Evolutionary conservation across 2,113 vertebrate genomes (phyloP).

Genomic region (Passer montanus): DNA sequence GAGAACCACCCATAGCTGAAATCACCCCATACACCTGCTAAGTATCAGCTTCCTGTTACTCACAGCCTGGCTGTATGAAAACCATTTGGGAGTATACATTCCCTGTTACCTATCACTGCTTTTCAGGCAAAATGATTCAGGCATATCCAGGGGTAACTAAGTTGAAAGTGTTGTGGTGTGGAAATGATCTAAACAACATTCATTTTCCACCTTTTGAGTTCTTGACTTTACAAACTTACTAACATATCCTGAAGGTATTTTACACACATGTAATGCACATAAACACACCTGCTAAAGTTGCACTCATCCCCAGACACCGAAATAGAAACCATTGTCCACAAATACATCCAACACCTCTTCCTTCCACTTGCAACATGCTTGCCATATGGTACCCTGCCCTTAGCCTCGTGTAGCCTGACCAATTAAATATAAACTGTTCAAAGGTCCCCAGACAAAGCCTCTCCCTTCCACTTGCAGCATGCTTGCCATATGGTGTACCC

Average conservation of each 20-base stretch:
- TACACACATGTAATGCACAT: background rate
- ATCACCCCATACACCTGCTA: background rate
- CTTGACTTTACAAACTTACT: background rate
- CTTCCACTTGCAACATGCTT: background rate
- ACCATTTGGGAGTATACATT: background rate
- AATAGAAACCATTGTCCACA: background rate
- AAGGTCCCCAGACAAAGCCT: background rate
- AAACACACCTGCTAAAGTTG: background rate
- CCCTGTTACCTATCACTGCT: background rate
- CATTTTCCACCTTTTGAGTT: background rate
- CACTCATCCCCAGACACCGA: fast-evolving
- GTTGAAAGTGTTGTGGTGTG: background rate
- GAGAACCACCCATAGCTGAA: background rate
- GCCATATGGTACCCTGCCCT: background rate
- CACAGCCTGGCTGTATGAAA: background rate
- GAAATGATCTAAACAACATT: background rate
- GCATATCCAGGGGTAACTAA: background rate
- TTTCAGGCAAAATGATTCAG: background rate
- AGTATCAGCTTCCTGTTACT: background rate
- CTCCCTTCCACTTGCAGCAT: background rate
- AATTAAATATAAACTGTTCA: background rate
- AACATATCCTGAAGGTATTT: background rate
- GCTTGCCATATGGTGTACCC: background rate
- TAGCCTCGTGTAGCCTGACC: background rate
- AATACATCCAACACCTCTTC: background rate